These are phyloP conservation scores for Pseudomyrmex dendroicus DNA, from an alignment of 1,140 invertebrate genomes.

Conservation along the genomic window DNA sequence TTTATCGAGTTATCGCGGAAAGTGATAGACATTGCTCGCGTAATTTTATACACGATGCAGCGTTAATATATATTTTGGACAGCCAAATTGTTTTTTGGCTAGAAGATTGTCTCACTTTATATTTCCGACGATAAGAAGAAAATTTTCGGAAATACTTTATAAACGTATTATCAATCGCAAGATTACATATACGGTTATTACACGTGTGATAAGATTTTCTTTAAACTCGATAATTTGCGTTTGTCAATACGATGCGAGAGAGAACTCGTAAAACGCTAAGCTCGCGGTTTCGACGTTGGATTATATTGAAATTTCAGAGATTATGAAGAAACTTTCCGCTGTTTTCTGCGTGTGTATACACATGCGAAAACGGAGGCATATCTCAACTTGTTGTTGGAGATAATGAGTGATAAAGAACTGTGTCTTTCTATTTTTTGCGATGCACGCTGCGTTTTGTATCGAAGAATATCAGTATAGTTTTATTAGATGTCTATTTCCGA, in stretches of 20 bases:
- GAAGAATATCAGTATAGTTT: not conserved
- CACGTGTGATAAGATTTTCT: too few species aligned
- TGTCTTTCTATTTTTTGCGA: not conserved
- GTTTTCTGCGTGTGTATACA: not conserved
- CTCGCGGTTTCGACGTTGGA: not conserved
- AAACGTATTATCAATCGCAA: too few species aligned
- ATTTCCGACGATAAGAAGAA: too few species aligned
- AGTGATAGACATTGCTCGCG: not conserved
- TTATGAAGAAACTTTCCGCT: conserved; percentile 52
- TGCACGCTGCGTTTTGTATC: not conserved
- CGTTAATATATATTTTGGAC: too few species aligned
- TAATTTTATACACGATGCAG: not conserved
- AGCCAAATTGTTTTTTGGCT: too few species aligned
- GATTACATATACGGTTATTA: too few species aligned
- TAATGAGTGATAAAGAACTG: conserved; percentile 46
- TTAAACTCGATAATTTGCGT: too few species aligned
- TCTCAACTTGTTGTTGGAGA: not conserved
- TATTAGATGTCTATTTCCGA: conserved; percentile 15
- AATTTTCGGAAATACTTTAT: too few species aligned
- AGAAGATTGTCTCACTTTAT: too few species aligned
- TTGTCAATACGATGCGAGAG: conserved; percentile 6
- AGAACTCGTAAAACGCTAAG: not conserved
- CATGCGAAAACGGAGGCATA: not conserved
- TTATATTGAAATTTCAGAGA: not conserved
- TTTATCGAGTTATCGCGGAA: not conserved